A percentile compares a stretch with the other conserved stretches of the same genome.
Conservation (phyloP, 2,113 vertebrate species). For the Sceloporus tristichus region DNA sequence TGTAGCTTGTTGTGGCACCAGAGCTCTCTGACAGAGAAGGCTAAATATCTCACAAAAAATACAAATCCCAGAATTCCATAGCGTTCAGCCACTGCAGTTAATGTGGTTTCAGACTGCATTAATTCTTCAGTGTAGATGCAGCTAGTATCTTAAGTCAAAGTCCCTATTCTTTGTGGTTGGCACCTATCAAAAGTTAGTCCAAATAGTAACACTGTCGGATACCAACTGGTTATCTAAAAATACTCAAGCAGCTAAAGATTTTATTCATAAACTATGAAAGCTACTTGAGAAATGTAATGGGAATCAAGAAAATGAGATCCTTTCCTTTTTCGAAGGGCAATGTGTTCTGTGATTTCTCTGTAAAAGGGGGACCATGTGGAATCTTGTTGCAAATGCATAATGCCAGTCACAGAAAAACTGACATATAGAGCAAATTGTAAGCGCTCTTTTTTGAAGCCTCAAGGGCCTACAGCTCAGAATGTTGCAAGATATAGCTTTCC, state of each 20-base stretch:
- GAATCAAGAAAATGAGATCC: not conserved
- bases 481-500: conserved; percentile 49
- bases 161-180: conserved; percentile 43
- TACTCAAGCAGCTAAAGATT: conserved; percentile 69
- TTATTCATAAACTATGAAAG: conserved; percentile 58
- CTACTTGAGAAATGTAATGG: conserved; percentile 64
- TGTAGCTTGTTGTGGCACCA: too few species aligned
- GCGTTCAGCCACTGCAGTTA: too few species aligned
- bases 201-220: conserved; percentile 52
- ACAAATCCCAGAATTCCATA: too few species aligned
- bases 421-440: conserved; percentile 60
- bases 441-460: conserved; percentile 65
- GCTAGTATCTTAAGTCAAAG: conserved; percentile 42
- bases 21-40: too few species aligned
- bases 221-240: conserved; percentile 59
- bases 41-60: too few species aligned
- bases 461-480: conserved; percentile 65
- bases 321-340: not conserved
- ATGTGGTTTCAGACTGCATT: too few species aligned
- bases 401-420: conserved; percentile 37
- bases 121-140: too few species aligned
- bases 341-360: conserved; percentile 53
- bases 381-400: conserved; percentile 65
- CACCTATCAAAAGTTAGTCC: conserved; percentile 53
- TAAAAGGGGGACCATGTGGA: conserved; percentile 64